These are phyloP conservation scores for Dendrocincla tyrannina DNA, from an alignment of 2,797 vertebrate species.

Conservation along the genomic window DNA sequence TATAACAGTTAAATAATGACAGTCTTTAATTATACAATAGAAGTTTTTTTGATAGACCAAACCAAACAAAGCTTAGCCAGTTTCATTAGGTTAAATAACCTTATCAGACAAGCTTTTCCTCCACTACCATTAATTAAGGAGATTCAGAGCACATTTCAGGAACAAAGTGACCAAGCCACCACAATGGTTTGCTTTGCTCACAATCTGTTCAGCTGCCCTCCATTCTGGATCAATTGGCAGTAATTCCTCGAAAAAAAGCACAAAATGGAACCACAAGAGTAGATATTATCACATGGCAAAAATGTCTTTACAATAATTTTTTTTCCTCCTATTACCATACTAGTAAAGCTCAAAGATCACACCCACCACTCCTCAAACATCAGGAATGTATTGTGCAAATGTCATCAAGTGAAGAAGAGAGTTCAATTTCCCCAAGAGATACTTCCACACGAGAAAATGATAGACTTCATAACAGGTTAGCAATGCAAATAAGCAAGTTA, in stretches of 20 bases:
- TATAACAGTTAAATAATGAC: not conserved
- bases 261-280: not conserved
- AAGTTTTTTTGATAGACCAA: not conserved
- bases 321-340: not conserved
- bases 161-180: not conserved
- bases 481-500: slow-evolving; percentile 54
- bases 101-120: not conserved
- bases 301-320: not conserved
- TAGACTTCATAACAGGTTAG: slow-evolving; percentile 23
- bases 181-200: not conserved
- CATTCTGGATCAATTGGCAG: not conserved
- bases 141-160: not conserved
- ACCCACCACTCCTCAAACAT: not conserved
- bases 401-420: slow-evolving; percentile 3
- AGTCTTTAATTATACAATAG: not conserved
- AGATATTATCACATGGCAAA: not conserved
- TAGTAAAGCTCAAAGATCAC: not conserved
- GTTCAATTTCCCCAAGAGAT: slow-evolving; percentile 39
- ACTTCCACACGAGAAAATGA: slow-evolving; percentile 31
- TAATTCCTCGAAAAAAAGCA: not conserved
- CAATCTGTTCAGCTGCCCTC: not conserved
- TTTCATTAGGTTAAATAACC: not conserved
- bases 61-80: not conserved
- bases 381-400: not conserved
- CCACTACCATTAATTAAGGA: not conserved